Conservation (phyloP, 2,113 vertebrate genomes). For the Chaetura pelagica region DNA sequence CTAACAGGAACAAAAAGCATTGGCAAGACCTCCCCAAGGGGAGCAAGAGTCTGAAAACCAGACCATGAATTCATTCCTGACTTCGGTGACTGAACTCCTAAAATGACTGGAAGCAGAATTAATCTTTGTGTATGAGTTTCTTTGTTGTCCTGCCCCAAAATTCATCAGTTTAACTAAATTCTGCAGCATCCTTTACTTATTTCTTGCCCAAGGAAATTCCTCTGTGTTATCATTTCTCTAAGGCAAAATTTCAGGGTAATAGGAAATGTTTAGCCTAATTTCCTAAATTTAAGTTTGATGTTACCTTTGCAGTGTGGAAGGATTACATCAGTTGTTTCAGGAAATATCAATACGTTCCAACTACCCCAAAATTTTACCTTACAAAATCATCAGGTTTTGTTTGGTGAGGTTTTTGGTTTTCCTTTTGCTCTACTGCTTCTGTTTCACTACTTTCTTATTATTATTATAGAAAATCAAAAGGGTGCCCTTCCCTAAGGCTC, state of each 20-base stretch:
- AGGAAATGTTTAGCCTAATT: slow-evolving; percentile 21
- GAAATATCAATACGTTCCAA: neutral
- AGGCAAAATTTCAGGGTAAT: slow-evolving; percentile 3
- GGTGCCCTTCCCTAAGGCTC: neutral
- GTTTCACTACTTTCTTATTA: neutral
- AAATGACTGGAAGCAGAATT: slow-evolving; percentile 21
- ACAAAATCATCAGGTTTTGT: neutral
- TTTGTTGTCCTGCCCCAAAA: neutral
- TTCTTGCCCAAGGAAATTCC: slow-evolving; percentile 3
- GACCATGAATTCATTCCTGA: neutral
- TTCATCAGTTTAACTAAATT: slow-evolving; percentile 17
- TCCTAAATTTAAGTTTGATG: neutral
- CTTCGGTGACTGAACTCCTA: neutral
- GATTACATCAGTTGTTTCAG: neutral
- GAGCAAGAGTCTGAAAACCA: neutral
- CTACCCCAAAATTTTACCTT: neutral
- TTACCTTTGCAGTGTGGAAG: neutral
- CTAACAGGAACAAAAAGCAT: neutral
- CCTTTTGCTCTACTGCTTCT: neutral
- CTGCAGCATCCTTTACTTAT: neutral
- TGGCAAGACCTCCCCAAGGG: neutral
- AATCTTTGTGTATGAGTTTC: neutral
- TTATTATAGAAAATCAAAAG: neutral
- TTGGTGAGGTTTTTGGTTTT: neutral
- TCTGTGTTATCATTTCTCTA: slow-evolving; percentile 5